Base-by-base conservation (phyloP, 2,888 invertebrate species). In the Acronicta aceris region DNA sequence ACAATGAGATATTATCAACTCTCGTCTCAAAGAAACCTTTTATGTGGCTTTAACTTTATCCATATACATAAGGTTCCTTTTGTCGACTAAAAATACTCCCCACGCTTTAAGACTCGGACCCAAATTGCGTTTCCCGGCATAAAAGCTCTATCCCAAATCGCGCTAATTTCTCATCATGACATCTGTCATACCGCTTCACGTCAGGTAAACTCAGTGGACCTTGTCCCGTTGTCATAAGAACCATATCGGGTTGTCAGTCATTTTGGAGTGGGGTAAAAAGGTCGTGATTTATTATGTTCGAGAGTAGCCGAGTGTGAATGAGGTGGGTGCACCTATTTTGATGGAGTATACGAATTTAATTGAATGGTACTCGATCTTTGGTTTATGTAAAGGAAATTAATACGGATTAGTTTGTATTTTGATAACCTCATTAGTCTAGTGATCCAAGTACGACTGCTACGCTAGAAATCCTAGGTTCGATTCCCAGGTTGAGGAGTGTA, bases 281-380 rank as follows among this genome's bases (percentile, higher is more conserved):
- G 74, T 73, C 70, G 76, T 77, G 80, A 82, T 85, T 82, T 85
- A 85, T 85, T 79, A 81, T 78, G 74, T 81, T 76, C 57, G 60
- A 52, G 71, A 76, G 78, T 76, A 79, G 59, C 74, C 74, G 65
- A 77, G 76, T 80, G 82, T 76, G 70, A 78, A 79, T 81, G 83
- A 81, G 61, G 51, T 76, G 79, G 82, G 81, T 78, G 64, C 58
- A 64, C 57, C 46, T 62, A 72, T 59, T 64, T 59, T 52, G 61
- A 68, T 76, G 62, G 47, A 50, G 50, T 62, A 56, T 65, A 71
- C 59, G 59, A 57, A 76, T 63, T 65, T 72, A 76, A 72, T 76
- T 68, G 55, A 45, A 60, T 53, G 60, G 54, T 46, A 48, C 53
- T 51, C 54, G 58, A 59, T 62, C 59, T 65, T 65, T 17, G 46